Evolutionary conservation across 2,888 invertebrate species (phyloP), one percentile per base, ranked within the genome.

Genomic region (Phragmatobia fuliginosa): DNA sequence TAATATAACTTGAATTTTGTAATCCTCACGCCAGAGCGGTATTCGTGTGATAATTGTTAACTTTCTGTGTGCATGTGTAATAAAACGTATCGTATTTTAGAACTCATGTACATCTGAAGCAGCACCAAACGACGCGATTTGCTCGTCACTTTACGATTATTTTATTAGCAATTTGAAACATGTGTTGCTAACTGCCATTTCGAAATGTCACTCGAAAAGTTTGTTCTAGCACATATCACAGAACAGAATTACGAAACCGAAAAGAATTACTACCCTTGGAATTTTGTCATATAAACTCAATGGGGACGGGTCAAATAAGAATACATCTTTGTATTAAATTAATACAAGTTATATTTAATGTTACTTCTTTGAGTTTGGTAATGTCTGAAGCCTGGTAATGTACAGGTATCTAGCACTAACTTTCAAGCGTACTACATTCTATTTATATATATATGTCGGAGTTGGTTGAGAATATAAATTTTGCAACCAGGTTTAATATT

Each of bases 91-190:
- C 75, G 5, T 74, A 63, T 72, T 73, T 72, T 73, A 77, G 68
- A 72, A 80, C 71, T 79, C 66, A 72, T 74, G 74, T 67, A 69
- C 75, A 72, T 72, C 63, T 74, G 76, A 78, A 80, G 73, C 74
- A 71, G 62, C 62, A 75, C 77, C 78, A 80, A 83, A 81, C 76
- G 74, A 70, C 67, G 72, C 76, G 63, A 72, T 74, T 73, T 73
- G 71, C 28, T 62, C 49, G 71, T 63, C 59, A 66, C 69, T 83
- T 85, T 78, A 85, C 84, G 85, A 79, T 83, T 68, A 82, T 83
- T 85, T 85, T 85, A 85, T 79, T 76, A 71, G 74, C 76, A 67
- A 72, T 82, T 78, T 78, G 79, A 78, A 81, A 78, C 79, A 84
- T 75, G 80, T 81, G 78, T 74, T 79, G 67, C 76, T 77, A 76